Evolutionary conservation across 53 echinoderm and acorn worm genomes (phyloP).

Genomic region (Crossaster papposus): DNA sequence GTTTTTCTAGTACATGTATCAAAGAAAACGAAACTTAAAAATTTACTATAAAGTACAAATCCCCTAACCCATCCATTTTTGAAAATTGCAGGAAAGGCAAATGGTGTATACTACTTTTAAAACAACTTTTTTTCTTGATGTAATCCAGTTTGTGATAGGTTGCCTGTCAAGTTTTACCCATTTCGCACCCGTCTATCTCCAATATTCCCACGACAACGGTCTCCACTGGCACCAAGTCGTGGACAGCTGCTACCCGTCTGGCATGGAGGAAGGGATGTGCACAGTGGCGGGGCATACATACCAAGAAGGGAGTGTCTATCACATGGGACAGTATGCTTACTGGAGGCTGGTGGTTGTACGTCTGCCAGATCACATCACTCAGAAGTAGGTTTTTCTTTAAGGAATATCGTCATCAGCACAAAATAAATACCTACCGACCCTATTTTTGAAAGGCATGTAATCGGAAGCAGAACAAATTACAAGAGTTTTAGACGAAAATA

Average conservation of each 20-base stretch:
- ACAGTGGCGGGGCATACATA: conserved; percentile 62
- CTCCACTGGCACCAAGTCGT: conserved; percentile 82
- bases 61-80: no score
- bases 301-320: conserved; percentile 89
- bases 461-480: not conserved
- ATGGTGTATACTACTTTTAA: not conserved
- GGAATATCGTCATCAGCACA: not conserved
- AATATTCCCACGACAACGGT: conserved; percentile 88
- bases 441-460: no score
- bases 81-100: no score
- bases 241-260: conserved; percentile 79
- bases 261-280: conserved; percentile 71
- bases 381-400: conserved; percentile 50
- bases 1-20: no score
- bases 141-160: conserved; percentile 81
- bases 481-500: no score
- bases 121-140: not conserved
- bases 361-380: conserved; percentile 55
- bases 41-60: no score
- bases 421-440: no score
- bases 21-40: no score
- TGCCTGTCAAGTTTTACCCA: conserved; percentile 78
- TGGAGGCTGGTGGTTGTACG: conserved; percentile 71
- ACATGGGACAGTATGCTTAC: conserved; percentile 82
- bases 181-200: conserved; percentile 89